A percentile compares a stretch with the other conserved stretches of the same genome.
These are phyloP conservation scores for Neotragus moschatus DNA, from an alignment of 2,113 vertebrate species.

Conservation along the genomic window DNA sequence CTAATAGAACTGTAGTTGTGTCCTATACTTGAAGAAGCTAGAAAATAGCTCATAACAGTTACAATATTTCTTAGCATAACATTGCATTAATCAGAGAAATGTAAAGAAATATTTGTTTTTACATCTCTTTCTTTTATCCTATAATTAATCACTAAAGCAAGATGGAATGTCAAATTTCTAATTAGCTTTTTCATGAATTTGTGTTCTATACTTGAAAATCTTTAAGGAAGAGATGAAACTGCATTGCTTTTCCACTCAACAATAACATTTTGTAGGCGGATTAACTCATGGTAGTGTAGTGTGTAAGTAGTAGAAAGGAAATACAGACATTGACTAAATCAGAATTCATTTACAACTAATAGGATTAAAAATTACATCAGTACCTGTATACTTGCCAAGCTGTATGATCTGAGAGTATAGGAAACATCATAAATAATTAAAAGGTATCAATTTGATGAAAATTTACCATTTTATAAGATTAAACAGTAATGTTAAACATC, in stretches of 20 bases:
- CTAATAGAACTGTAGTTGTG: neutral
- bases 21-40: constrained; percentile 39
- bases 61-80: neutral
- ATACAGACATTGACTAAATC: neutral
- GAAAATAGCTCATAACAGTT: neutral
- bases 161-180: neutral
- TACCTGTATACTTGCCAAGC: neutral
- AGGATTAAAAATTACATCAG: neutral
- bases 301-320: neutral
- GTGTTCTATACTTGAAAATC: constrained; percentile 55
- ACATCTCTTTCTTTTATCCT: neutral
- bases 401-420: neutral
- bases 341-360: constrained; percentile 17
- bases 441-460: neutral
- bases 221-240: neutral
- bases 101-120: neutral
- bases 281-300: neutral
- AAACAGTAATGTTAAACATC: constrained; percentile 57
- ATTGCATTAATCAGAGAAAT: neutral
- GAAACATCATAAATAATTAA: neutral
- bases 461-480: constrained; percentile 33
- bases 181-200: neutral
- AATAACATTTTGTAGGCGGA: neutral
- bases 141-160: constrained; percentile 38
- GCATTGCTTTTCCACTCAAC: neutral